Conservation (phyloP, 2,888 invertebrate genomes). For the Parthenolecanium corni region DNA sequence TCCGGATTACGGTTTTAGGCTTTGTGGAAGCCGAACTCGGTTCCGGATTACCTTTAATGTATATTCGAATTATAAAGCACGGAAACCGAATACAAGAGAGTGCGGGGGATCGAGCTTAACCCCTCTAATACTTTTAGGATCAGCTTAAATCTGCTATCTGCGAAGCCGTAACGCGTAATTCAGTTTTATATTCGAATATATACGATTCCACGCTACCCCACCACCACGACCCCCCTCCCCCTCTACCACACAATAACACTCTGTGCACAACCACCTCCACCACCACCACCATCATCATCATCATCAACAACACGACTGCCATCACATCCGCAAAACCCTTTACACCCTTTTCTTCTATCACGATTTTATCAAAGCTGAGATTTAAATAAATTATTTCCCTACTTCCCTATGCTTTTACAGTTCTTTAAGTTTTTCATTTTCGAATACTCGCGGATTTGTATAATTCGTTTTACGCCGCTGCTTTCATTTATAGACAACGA, state of each 20-base stretch:
- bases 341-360: background rate
- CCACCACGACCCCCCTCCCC: background rate
- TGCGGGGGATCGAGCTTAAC: slow-evolving; percentile 21
- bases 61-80: slow-evolving; percentile 28
- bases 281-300: too few relatives aligned
- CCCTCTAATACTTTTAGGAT: slow-evolving; percentile 21
- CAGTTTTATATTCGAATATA: slow-evolving; percentile 24
- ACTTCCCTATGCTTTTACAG: slow-evolving; percentile 16
- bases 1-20: slow-evolving; percentile 28
- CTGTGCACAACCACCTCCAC: too few relatives aligned
- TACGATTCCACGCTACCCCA: background rate
- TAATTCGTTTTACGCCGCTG: slow-evolving; percentile 18
- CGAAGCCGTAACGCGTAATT: slow-evolving; percentile 28
- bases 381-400: slow-evolving; percentile 26
- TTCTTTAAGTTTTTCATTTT: slow-evolving; percentile 27
- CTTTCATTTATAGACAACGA: too few relatives aligned
- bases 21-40: slow-evolving; percentile 13
- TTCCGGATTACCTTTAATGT: slow-evolving; percentile 29
- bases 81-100: slow-evolving; percentile 21
- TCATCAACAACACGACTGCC: too few relatives aligned
- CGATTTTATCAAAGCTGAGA: slow-evolving; percentile 22
- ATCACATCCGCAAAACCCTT: background rate
- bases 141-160: slow-evolving; percentile 28
- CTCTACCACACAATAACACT: too few relatives aligned
- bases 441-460: slow-evolving; percentile 21